A percentile compares a stretch with the other conserved stretches of the same genome.
These are phyloP conservation scores for Hormiphora californensis DNA, from an alignment of 37 sponge, comb jelly and placozoan genomes.

Conservation along the genomic window DNA sequence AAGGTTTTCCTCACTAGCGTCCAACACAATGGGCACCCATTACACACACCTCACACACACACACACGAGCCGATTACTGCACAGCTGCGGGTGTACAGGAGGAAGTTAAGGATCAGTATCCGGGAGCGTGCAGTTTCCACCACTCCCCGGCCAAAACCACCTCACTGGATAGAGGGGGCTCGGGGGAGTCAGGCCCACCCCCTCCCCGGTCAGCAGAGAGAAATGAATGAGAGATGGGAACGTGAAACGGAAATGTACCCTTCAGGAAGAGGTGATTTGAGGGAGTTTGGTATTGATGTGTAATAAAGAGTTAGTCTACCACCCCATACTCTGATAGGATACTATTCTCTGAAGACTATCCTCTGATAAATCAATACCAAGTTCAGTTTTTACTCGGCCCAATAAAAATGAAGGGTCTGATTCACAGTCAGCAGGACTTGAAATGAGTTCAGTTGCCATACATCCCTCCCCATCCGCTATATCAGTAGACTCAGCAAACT, in stretches of 20 bases:
- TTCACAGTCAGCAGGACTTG: background rate
- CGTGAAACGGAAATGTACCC: too few relatives aligned
- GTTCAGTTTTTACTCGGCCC: background rate
- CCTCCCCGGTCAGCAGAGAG: background rate
- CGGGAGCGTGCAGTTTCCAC: too few relatives aligned
- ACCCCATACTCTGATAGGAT: conserved; percentile 33
- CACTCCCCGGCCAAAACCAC: background rate
- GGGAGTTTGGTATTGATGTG: background rate
- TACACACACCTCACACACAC: too few relatives aligned
- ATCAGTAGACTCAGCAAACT: background rate
- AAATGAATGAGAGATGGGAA: too few relatives aligned
- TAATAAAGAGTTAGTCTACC: background rate
- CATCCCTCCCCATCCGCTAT: conserved; percentile 31
- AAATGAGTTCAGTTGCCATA: background rate
- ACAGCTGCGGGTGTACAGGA: too few relatives aligned
- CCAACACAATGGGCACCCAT: too few relatives aligned
- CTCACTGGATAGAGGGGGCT: background rate
- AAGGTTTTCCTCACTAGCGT: background rate
- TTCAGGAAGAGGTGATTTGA: background rate
- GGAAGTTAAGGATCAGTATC: too few relatives aligned
- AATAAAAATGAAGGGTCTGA: background rate
- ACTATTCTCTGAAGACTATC: background rate
- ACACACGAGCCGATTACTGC: too few relatives aligned
- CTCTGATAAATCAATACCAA: background rate
- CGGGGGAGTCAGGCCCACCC: background rate